Evolutionary conservation across 2,888 invertebrate genomes (phyloP).

Genomic region (Chrysolina americana): DNA sequence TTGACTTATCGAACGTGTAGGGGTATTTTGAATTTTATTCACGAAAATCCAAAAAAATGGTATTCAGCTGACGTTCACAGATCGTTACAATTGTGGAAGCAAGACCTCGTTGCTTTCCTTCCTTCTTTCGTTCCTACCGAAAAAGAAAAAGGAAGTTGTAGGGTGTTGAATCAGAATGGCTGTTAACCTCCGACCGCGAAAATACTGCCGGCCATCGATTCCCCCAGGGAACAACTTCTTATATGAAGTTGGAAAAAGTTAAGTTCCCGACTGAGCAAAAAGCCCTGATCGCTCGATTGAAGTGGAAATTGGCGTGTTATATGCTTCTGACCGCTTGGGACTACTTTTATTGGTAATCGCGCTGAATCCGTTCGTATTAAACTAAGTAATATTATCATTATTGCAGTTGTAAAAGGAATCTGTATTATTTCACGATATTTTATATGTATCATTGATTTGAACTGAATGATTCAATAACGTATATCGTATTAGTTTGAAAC

Average conservation of each 20-base stretch:
- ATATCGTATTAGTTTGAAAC: too few relatives aligned
- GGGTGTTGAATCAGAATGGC: constrained; percentile 64
- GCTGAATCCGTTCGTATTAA: constrained; percentile 40
- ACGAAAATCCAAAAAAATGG: constrained; percentile 25
- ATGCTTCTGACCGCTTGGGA: constrained; percentile 64
- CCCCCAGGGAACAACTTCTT: constrained; percentile 67
- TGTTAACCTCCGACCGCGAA: constrained; percentile 64
- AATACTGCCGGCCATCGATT: constrained; percentile 63
- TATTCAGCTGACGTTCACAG: constrained; percentile 36
- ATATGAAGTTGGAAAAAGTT: constrained; percentile 64
- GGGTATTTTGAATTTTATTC: background rate
- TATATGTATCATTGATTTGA: background rate
- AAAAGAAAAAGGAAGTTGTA: constrained; percentile 18
- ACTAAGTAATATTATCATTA: constrained; percentile 26
- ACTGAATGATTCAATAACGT: background rate
- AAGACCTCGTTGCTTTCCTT: constrained; percentile 15
- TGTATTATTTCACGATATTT: background rate
- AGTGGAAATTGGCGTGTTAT: constrained; percentile 68
- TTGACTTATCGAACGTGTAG: background rate
- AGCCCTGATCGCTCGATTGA: constrained; percentile 66
- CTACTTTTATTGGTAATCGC: constrained; percentile 53
- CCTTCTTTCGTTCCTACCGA: constrained; percentile 12
- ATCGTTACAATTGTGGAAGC: constrained; percentile 35
- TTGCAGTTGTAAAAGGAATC: background rate
- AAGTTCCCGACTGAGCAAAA: constrained; percentile 62